Evolutionary conservation across 2,888 invertebrate species (phyloP).

Genomic region (Unio delphinus): DNA sequence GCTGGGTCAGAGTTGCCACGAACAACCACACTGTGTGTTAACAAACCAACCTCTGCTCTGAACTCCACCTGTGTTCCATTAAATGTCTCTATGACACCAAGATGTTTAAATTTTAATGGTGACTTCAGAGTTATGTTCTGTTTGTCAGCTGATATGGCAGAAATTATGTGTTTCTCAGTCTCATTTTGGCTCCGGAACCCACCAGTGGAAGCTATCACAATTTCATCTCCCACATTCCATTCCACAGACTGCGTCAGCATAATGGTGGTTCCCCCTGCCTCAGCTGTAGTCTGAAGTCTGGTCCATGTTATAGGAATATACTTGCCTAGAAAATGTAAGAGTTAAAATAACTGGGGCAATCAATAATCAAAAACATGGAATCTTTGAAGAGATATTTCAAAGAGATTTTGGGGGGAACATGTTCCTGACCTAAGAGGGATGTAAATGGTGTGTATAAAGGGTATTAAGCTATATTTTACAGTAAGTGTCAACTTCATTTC

Average conservation of each 20-base stretch:
- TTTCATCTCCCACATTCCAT: slow-evolving; percentile 53
- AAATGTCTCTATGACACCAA: slow-evolving; percentile 51
- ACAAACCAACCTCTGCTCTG: slow-evolving; percentile 64
- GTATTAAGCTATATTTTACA: too few relatives aligned
- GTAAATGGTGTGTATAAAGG: too few relatives aligned
- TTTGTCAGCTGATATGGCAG: slow-evolving; percentile 47
- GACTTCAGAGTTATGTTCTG: slow-evolving; percentile 53
- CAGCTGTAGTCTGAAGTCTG: slow-evolving; percentile 31
- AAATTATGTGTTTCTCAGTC: slow-evolving; percentile 58
- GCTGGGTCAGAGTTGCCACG: slow-evolving; percentile 55
- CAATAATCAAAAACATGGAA: too few relatives aligned
- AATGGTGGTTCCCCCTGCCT: slow-evolving; percentile 19
- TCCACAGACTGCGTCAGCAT: slow-evolving; percentile 27
- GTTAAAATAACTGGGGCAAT: too few relatives aligned
- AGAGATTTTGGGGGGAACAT: too few relatives aligned
- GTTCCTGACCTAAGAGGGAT: too few relatives aligned
- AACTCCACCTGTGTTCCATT: slow-evolving; percentile 49
- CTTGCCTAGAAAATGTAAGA: slow-evolving; percentile 19
- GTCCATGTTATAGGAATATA: slow-evolving; percentile 37
- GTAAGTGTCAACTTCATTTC: too few relatives aligned
- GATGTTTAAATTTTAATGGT: slow-evolving; percentile 50
- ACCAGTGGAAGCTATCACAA: slow-evolving; percentile 68
- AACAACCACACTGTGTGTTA: slow-evolving; percentile 64
- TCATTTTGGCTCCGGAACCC: slow-evolving; percentile 57
- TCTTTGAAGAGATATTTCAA: too few relatives aligned